Conservation (phyloP, 2,797 vertebrate genomes). For the Pangasius krempfi region DNA sequence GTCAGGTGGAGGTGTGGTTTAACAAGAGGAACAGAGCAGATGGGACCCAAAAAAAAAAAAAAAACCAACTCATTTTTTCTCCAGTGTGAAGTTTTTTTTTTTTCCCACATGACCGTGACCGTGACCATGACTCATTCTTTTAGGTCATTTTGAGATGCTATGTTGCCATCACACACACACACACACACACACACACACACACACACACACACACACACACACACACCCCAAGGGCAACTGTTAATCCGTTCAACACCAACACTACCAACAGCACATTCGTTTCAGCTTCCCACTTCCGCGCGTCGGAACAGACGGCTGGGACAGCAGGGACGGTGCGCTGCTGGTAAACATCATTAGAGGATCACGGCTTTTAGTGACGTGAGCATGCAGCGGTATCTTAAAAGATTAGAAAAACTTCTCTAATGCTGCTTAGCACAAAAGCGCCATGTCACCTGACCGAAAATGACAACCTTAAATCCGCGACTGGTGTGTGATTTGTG, state of each 20-base stretch:
- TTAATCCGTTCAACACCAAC: not conserved
- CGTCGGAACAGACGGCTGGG: not conserved
- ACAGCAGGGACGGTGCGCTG: slow-evolving; percentile 34
- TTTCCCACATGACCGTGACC: not conserved
- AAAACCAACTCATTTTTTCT: not conserved
- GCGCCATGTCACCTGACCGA: slow-evolving; percentile 30
- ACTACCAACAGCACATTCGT: not conserved
- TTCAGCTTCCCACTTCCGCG: not conserved
- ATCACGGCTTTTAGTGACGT: slow-evolving; percentile 45
- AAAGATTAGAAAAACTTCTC: slow-evolving; percentile 63
- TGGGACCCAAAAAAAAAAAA: not conserved
- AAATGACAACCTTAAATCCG: not conserved
- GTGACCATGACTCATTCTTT: not conserved
- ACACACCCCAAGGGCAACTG: not conserved
- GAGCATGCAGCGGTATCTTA: slow-evolving; percentile 65
- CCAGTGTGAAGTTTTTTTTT: not conserved
- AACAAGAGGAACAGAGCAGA: slow-evolving; percentile 9
- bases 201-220: not conserved
- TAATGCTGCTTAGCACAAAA: slow-evolving; percentile 72
- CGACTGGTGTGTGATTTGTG: too few relatives aligned
- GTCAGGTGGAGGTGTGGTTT: slow-evolving; percentile 36
- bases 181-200: not conserved
- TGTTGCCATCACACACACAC: not conserved
- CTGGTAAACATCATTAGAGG: slow-evolving; percentile 35
- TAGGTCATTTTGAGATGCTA: not conserved